Conservation (phyloP, 2,797 vertebrate species). For the Pristis pectinata region DNA sequence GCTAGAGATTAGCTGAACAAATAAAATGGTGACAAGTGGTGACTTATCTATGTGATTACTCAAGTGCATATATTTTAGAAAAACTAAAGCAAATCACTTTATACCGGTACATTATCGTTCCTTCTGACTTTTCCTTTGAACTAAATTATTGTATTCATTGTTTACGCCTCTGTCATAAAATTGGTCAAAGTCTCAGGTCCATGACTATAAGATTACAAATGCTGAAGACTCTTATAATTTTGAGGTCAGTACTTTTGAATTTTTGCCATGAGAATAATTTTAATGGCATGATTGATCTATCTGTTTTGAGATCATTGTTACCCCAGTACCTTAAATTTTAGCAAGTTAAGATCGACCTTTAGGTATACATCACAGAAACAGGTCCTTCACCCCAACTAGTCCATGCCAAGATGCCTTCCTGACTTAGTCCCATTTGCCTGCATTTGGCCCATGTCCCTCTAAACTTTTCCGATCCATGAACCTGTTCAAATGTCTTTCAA, state of each 20-base stretch:
- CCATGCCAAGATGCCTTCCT: too few species aligned
- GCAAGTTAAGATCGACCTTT: neutral
- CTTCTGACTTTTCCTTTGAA: neutral
- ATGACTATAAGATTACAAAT: neutral
- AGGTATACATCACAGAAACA: too few species aligned
- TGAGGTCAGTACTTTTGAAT: too few species aligned
- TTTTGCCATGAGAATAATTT: neutral
- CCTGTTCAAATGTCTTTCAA: too few species aligned
- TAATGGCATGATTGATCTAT: neutral
- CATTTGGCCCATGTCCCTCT: too few species aligned
- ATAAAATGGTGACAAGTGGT: neutral
- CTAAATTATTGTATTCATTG: neutral
- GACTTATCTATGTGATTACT: neutral
- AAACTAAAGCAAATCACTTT: neutral
- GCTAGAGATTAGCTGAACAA: neutral
- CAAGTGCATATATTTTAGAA: too few species aligned
- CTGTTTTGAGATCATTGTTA: neutral
- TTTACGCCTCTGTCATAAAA: neutral
- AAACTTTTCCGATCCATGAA: too few species aligned
- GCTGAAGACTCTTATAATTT: neutral
- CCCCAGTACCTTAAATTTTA: neutral
- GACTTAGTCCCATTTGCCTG: too few species aligned
- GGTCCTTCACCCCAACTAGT: too few species aligned
- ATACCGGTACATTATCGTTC: neutral
- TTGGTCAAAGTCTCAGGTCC: neutral